These are phyloP conservation scores for Spodoptera picta DNA, from an alignment of 2,888 invertebrate genomes.

Conservation along the genomic window DNA sequence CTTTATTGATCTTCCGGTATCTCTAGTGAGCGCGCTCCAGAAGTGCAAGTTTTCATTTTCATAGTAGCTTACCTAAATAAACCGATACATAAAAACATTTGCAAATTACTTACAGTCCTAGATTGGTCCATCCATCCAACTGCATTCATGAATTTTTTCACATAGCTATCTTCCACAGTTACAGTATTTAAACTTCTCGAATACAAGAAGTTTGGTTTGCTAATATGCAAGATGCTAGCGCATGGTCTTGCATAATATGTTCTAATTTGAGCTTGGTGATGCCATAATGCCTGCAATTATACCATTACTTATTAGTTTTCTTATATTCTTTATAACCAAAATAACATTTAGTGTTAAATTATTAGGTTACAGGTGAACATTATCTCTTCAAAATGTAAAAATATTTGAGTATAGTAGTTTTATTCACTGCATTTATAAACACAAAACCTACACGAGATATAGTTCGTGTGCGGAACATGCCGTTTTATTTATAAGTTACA, in stretches of 20 bases:
- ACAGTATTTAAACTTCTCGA: slow-evolving; percentile 71
- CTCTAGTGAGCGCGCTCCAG: too few relatives aligned
- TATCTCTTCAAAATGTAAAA: too few relatives aligned
- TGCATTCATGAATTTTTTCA: slow-evolving; percentile 89
- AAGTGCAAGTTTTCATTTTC: too few relatives aligned
- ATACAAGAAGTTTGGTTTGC: slow-evolving; percentile 25
- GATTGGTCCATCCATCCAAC: slow-evolving; percentile 89
- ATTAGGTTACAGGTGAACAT: slow-evolving; percentile 1
- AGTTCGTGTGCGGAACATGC: slow-evolving; percentile 63
- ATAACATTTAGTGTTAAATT: slow-evolving; percentile 17
- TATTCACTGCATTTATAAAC: too few relatives aligned
- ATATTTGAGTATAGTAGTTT: too few relatives aligned
- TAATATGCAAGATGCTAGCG: slow-evolving; percentile 29
- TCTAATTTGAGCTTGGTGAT: slow-evolving; percentile 52
- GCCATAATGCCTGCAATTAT: slow-evolving; percentile 60
- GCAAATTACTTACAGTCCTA: slow-evolving; percentile 81
- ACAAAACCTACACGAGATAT: slow-evolving; percentile 61
- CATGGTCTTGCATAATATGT: slow-evolving; percentile 67
- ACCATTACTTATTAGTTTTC: not conserved
- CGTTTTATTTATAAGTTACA: not conserved
- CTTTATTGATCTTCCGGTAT: too few relatives aligned
- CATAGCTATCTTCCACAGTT: slow-evolving; percentile 81
- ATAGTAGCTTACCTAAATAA: too few relatives aligned
- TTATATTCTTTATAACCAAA: slow-evolving; percentile 3
- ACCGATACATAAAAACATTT: too few relatives aligned